Evolutionary conservation across 2,797 vertebrate genomes (phyloP).

Genomic region (Philypnodon macrostomus): DNA sequence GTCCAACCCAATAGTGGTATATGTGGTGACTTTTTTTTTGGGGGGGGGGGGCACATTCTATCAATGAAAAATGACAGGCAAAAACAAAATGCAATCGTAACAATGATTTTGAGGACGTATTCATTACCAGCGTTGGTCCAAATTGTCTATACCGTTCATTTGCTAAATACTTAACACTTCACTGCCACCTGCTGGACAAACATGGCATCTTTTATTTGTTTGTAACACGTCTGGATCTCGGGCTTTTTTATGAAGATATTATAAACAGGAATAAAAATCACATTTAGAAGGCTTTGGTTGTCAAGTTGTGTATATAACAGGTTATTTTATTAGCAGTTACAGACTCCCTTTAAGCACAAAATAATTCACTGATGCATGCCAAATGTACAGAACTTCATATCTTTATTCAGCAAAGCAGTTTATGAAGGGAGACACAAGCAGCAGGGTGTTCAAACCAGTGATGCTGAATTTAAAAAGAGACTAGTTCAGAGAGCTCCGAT

Average conservation of each 20-base stretch:
- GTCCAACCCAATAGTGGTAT: too few relatives aligned
- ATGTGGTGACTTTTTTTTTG: too few relatives aligned
- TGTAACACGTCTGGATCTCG: too few relatives aligned
- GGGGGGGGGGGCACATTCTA: too few relatives aligned
- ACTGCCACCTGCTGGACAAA: slow-evolving; percentile 59
- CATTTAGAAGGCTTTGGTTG: slow-evolving; percentile 22
- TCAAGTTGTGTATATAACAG: slow-evolving; percentile 61
- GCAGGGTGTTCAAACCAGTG: slow-evolving; percentile 86
- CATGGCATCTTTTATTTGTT: neutral
- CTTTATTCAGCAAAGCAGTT: slow-evolving; percentile 97
- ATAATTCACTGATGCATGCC: slow-evolving; percentile 64
- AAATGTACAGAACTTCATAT: slow-evolving; percentile 95
- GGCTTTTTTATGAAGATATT: too few relatives aligned
- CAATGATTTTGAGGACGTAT: too few relatives aligned
- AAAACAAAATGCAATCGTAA: too few relatives aligned
- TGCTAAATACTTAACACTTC: too few relatives aligned
- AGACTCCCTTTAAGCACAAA: slow-evolving; percentile 64
- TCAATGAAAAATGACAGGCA: too few relatives aligned
- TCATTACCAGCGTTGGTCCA: too few relatives aligned
- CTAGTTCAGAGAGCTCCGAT: slow-evolving; percentile 66
- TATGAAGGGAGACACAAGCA: slow-evolving; percentile 87
- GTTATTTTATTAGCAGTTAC: slow-evolving; percentile 71
- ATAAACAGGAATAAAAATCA: slow-evolving; percentile 15
- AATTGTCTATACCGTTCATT: too few relatives aligned
- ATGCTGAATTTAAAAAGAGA: slow-evolving; percentile 66